Evolutionary conservation across 2,113 vertebrate species (phyloP).

Genomic region (Catharus minimus): DNA sequence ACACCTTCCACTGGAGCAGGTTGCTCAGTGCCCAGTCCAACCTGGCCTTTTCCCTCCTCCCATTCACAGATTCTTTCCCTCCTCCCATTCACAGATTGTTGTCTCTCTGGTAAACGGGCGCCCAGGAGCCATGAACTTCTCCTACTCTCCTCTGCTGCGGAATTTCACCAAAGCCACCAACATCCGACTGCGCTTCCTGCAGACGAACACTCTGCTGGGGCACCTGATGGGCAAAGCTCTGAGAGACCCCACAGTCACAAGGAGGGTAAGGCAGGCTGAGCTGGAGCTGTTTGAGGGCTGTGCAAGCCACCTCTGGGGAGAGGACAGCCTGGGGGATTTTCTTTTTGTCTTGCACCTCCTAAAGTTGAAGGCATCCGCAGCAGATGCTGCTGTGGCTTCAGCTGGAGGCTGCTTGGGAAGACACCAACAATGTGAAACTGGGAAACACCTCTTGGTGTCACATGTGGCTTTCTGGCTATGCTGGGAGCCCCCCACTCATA

Average conservation of each 20-base stretch:
- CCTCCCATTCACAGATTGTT: slow-evolving; percentile 78
- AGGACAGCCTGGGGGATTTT: neutral
- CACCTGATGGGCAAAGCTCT: slow-evolving; percentile 98
- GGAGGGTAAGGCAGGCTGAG: slow-evolving; percentile 81
- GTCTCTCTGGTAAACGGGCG: slow-evolving; percentile 96
- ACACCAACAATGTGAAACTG: neutral
- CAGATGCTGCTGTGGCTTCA: neutral
- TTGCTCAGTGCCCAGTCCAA: neutral
- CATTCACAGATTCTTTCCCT: slow-evolving; percentile 70
- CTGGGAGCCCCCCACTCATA: neutral
- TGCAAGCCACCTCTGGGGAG: neutral
- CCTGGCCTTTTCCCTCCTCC: neutral
- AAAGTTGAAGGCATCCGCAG: neutral
- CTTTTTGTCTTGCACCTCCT: neutral
- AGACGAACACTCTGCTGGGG: slow-evolving; percentile 94
- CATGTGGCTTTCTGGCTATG: neutral
- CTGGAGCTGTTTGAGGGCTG: neutral
- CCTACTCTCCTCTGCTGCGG: slow-evolving; percentile 90
- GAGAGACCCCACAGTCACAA: slow-evolving; percentile 94
- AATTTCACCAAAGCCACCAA: slow-evolving; percentile 98
- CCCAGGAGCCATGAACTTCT: slow-evolving; percentile 95
- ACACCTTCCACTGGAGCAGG: neutral
- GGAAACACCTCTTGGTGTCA: neutral
- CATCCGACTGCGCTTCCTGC: slow-evolving; percentile 91
- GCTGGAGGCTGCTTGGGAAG: neutral